Evolutionary conservation across 2,113 vertebrate genomes (phyloP), one percentile per base, ranked within the genome.

Genomic region (Ceyx margarethae): DNA sequence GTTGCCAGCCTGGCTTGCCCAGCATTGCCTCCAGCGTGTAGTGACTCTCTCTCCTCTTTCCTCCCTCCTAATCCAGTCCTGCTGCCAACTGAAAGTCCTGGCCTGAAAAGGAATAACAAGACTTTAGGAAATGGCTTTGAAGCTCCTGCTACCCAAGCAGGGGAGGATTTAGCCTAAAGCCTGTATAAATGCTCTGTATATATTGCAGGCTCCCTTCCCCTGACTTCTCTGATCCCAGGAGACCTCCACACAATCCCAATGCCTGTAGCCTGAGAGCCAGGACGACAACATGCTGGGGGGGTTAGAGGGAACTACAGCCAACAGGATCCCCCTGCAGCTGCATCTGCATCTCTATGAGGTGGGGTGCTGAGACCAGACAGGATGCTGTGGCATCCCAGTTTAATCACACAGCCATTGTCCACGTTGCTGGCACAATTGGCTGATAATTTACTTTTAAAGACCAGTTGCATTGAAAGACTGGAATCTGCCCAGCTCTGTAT

Each of bases 131-230:
- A 60, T 0, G 1, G 84, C 81, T 95, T 92, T 93, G 92, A 37
- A n/a, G 56, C 23, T 60, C 46, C 60, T 69, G 62, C 64, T 76
- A 5, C 58, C 31, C 25, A 0, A 22, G 20, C 51, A 91, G 60
- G 43, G 78, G n/a, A 85, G 91, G 94, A 85, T 94, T 96, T 93
- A 95, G 64, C 89, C 78, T 89, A 80, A 96, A 94, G 87, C 92
- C 72, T 74, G 28, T 58, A 48, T 37, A 94, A 95, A 91, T 72
- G 89, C 84, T 94, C 72, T 50, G 64, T 81, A 26, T 40, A 89
- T 82, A 85, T 71, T 82, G 74, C 94, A 87, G 87, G 75, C 85
- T 96, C 94, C 79, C 79, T 89, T 92, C 48, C 31, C 25, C 29
- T 1, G 1, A 51, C 84, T 74, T 11, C 78, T 48, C 42, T 11